A percentile compares a stretch with the other conserved stretches of the same genome.
Evolutionary conservation across 2,113 vertebrate genomes (phyloP).

Genomic region (Erythrocercus mccallii): DNA sequence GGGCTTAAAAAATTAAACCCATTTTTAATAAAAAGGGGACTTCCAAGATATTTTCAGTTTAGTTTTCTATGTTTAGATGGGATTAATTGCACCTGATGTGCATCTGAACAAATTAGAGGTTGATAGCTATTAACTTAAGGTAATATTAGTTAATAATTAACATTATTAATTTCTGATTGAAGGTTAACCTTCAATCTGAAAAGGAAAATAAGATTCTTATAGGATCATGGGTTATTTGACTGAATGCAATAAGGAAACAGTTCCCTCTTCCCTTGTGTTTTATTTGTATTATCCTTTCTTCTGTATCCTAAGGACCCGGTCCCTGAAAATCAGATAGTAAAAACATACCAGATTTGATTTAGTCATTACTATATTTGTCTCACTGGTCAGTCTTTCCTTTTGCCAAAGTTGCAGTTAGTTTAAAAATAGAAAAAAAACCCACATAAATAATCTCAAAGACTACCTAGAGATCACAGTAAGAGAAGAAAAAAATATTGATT

Average conservation of each 20-base stretch:
- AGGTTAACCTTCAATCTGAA: background rate
- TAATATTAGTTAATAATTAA: background rate
- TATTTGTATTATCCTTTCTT: background rate
- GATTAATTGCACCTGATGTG: background rate
- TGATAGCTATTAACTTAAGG: background rate
- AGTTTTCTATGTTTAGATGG: background rate
- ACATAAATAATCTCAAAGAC: background rate
- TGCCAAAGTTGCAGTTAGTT: background rate
- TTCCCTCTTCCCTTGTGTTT: background rate
- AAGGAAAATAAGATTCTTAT: background rate
- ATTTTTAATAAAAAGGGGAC: background rate
- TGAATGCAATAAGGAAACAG: background rate
- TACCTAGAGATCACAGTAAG: background rate
- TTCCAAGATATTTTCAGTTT: background rate
- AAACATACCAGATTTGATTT: background rate
- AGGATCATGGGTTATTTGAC: background rate
- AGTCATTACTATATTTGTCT: background rate
- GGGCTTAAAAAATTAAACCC: background rate
- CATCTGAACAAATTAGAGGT: background rate
- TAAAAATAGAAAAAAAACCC: background rate
- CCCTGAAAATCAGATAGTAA: background rate
- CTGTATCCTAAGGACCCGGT: background rate
- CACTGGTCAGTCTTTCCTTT: background rate
- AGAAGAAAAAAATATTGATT: accelerated
- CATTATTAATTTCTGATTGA: too few relatives aligned